Percentiles rank a stretch among this genome's conserved stretches.
phyloP scores from a whole-genome alignment of 2,113 vertebrate species.

The Cyanoderma ruficeps region DNA sequence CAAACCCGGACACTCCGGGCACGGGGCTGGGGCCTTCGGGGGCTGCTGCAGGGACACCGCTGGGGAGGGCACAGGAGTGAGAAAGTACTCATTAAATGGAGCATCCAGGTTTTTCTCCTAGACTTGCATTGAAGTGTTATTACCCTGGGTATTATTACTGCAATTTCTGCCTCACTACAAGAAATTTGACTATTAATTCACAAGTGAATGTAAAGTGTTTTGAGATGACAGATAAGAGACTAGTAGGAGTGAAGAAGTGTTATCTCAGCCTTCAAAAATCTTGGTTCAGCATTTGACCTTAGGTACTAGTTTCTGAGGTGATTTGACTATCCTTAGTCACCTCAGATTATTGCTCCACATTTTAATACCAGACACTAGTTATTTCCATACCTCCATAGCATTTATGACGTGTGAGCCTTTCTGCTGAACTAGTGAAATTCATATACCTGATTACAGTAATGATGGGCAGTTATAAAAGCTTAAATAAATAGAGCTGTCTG shows the following conservation, averaged over 20 bases:
- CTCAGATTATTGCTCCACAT: slow-evolving; percentile 22
- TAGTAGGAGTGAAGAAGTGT: neutral
- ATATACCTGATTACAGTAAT: neutral
- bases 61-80: rapidly evolving
- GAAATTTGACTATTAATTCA: neutral
- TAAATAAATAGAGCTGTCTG: neutral
- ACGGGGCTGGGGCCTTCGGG: too few species aligned
- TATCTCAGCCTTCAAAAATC: slow-evolving; percentile 21
- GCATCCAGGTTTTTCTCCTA: neutral
- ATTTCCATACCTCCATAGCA: neutral
- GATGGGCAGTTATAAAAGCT: neutral
- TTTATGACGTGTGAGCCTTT: neutral
- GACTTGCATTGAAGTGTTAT: neutral
- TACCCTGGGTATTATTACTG: neutral
- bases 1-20: rapidly evolving
- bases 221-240: slow-evolving; percentile 3
- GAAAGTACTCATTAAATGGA: neutral
- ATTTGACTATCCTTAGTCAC: slow-evolving; percentile 22
- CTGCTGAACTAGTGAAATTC: slow-evolving; percentile 37
- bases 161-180: neutral
- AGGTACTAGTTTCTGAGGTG: slow-evolving; percentile 18
- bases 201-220: neutral
- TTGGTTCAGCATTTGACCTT: slow-evolving; percentile 11
- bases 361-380: slow-evolving; percentile 50
- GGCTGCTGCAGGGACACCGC: neutral